Evolutionary conservation across 2,113 vertebrate species (phyloP).

Genomic region (Mormyrus lacerda): DNA sequence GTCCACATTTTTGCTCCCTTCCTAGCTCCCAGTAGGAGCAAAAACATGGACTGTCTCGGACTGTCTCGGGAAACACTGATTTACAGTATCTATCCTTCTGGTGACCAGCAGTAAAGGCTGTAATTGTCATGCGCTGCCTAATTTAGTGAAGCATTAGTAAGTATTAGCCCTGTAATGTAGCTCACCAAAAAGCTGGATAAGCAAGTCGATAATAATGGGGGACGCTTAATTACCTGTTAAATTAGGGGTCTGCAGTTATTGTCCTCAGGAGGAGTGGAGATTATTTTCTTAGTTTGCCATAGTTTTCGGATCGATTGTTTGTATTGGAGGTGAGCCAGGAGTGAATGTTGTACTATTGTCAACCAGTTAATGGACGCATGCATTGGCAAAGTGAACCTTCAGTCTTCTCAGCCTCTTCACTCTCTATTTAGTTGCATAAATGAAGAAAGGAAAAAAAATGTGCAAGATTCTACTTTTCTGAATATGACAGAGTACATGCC

Average conservation of each 20-base stretch:
- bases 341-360: background rate
- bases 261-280: conserved; percentile 11
- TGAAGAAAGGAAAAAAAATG: background rate
- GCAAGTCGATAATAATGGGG: conserved; percentile 26
- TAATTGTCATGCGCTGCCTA: conserved; percentile 2
- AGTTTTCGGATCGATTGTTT: background rate
- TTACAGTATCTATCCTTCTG: background rate
- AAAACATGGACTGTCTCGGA: background rate
- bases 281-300: background rate
- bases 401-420: background rate
- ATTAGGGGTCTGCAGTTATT: conserved; percentile 16
- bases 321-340: background rate
- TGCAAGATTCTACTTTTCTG: background rate
- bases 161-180: background rate
- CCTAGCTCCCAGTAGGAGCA: background rate
- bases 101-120: background rate
- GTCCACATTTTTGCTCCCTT: background rate
- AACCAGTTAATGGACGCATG: background rate
- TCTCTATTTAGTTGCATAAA: background rate
- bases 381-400: background rate
- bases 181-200: background rate
- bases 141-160: conserved; percentile 16
- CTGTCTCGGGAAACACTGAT: background rate
- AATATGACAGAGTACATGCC: background rate
- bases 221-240: conserved; percentile 13